Evolutionary conservation across 2,797 vertebrate genomes (phyloP).

Genomic region (Lepilemur ruficaudatus): DNA sequence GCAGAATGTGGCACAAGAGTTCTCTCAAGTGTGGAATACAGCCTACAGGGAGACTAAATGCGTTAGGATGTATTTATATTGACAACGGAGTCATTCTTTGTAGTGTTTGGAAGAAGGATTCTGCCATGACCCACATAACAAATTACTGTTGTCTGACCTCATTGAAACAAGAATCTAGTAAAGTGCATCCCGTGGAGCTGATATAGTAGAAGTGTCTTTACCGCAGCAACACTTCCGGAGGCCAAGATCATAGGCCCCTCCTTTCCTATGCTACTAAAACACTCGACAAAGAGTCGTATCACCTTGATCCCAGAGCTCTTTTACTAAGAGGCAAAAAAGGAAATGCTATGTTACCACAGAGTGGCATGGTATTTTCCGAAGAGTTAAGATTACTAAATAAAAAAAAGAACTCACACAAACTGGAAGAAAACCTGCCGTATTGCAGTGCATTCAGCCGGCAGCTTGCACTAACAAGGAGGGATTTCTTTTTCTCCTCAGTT

Average conservation of each 20-base stretch:
- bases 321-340: neutral
- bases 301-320: slow-evolving; percentile 17
- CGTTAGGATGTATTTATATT: slow-evolving; percentile 70
- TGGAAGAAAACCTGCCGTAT: slow-evolving; percentile 28
- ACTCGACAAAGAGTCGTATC: neutral
- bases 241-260: neutral
- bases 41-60: slow-evolving; percentile 49
- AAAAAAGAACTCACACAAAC: neutral
- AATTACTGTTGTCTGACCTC: slow-evolving; percentile 67
- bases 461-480: neutral
- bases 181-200: neutral
- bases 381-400: slow-evolving; percentile 7
- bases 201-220: neutral
- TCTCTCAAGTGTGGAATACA: slow-evolving; percentile 57
- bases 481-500: neutral
- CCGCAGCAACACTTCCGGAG: neutral
- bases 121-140: slow-evolving; percentile 45
- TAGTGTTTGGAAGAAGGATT: slow-evolving; percentile 68
- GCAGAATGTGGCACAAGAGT: slow-evolving; percentile 40
- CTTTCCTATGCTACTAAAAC: neutral
- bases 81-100: slow-evolving; percentile 70
- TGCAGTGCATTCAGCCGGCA: neutral
- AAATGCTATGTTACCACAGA: neutral
- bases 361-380: neutral
- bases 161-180: slow-evolving; percentile 24